Base-by-base conservation (phyloP, 2,888 invertebrate genomes). In the Teleogryllus oceanicus region DNA sequence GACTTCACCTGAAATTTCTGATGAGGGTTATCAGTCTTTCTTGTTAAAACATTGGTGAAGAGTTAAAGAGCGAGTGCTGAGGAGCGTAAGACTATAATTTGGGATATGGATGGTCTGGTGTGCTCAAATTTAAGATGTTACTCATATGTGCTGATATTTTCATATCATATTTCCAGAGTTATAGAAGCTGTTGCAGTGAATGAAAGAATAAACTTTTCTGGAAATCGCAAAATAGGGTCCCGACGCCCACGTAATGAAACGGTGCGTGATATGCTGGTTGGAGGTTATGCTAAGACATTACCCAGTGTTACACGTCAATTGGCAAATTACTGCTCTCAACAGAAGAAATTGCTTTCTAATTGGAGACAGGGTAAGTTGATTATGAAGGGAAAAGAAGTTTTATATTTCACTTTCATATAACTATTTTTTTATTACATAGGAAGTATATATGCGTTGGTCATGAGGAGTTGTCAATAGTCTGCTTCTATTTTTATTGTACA, bases 251-350 rank as follows among this genome's bases (percentile, higher is more conserved):
- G 85, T 21, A 85, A 86, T 80, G 85, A 81, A 85, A 87, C 85
- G 85, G 88, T 89, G 0, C 85, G 91, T 24, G 90, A 91, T 84
- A 86, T 88, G 1, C 85, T 91, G 4, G 90, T 91, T 1, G 88
- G 89, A 12, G 88, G 89, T 1, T 89, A 88, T 80, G 88, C 89
- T 79, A 85, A 87, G 0, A 86, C 89, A 0, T 85, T 91, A 75
- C 91, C 91, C 0, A 83, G 85, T 49, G 88, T 90, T 49, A 88
- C 90, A 2, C 86, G 83, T 79, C 85, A 85, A n/a, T 87, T 90
- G 20, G 88, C 89, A 0, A 82, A 84, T n/a, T 85, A 85, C n/a
- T 86, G 85, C 78, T 81, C 83, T 37, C 80, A 83, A 78, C 83
- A 84, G 20, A 82, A 83, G 49, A 74, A 74, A 21, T 78, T 79